Percentiles rank a stretch among this genome's conserved stretches.
Evolutionary conservation across 2,113 vertebrate genomes (phyloP).

Genomic region (Daboia siamensis): DNA sequence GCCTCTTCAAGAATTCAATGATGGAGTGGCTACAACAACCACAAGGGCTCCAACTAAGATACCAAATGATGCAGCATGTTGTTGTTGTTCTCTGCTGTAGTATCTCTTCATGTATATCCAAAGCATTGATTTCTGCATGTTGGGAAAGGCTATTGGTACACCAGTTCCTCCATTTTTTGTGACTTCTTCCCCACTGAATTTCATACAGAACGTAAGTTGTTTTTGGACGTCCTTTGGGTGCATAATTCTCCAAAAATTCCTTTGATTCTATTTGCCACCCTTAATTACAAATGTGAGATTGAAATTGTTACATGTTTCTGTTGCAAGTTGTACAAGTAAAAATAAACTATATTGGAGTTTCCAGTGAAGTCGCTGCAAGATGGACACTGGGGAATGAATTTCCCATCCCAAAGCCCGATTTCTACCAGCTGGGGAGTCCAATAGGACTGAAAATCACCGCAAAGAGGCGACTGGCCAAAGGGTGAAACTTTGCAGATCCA

Average conservation of each 20-base stretch:
- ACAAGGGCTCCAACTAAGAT: background rate
- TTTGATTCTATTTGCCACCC: slow-evolving; percentile 58
- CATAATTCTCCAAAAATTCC: slow-evolving; percentile 50
- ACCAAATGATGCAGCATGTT: background rate
- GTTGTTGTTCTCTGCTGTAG: no score
- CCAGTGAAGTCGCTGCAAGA: no score
- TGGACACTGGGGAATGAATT: no score
- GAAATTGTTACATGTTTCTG: background rate
- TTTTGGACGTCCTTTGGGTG: background rate
- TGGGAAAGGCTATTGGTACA: background rate
- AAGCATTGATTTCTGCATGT: background rate
- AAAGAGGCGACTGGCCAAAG: no score
- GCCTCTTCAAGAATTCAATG: background rate
- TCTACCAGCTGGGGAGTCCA: no score
- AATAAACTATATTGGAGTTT: no score
- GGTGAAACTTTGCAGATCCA: no score
- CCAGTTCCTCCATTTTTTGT: background rate
- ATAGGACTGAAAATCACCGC: no score
- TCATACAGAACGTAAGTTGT: slow-evolving; percentile 60
- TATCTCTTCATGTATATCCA: background rate
- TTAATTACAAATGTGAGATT: slow-evolving; percentile 4
- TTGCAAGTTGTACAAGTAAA: no score
- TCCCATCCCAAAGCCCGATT: no score
- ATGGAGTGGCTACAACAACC: background rate
- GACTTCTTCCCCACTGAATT: slow-evolving; percentile 39